Conservation (phyloP, 1,140 invertebrate species). For the Neoseiulus cucumeris region DNA sequence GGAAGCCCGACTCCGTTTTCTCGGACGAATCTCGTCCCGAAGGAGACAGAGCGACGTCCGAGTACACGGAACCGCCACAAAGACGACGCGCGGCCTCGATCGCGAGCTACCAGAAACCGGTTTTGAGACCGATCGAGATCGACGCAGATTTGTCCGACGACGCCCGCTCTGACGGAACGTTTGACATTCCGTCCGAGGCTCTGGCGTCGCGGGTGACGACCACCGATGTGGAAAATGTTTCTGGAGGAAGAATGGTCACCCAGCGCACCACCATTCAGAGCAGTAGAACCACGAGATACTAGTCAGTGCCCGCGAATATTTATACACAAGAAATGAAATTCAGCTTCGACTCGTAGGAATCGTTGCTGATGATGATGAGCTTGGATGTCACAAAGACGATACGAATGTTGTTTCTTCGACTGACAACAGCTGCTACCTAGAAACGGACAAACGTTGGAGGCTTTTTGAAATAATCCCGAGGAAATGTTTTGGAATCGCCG, state of each 20-base stretch:
- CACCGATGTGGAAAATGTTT: neutral
- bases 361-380: no score
- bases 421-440: no score
- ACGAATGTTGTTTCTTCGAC: no score
- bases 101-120: slow-evolving; percentile 1
- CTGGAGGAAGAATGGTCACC: neutral
- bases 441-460: no score
- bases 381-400: no score
- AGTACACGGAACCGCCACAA: slow-evolving; percentile 1
- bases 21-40: neutral
- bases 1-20: neutral
- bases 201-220: neutral
- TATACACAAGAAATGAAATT: no score
- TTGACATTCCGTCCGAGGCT: neutral
- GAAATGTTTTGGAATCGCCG: no score
- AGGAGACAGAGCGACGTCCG: neutral
- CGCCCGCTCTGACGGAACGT: neutral
- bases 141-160: neutral
- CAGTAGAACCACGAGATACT: neutral
- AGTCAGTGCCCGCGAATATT: no score
- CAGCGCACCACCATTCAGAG: neutral
- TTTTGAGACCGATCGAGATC: neutral
- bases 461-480: no score
- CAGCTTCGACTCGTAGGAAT: no score
- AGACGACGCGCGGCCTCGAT: neutral